Base-by-base conservation (phyloP, 64 coral and sea anemone genomes). In the Orbicella faveolata region DNA sequence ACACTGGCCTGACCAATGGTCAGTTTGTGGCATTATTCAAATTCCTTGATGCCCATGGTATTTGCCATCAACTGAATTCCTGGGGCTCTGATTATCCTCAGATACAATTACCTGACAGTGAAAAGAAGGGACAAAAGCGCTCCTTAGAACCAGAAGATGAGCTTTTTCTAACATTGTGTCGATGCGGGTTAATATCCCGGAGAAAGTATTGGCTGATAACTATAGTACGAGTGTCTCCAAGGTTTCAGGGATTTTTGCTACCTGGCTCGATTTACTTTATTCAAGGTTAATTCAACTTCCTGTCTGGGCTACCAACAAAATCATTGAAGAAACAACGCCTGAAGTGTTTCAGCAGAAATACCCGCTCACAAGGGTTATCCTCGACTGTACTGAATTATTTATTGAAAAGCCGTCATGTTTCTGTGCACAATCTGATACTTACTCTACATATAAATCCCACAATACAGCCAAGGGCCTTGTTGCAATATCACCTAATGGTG, bases 301-400 rank as follows among this genome's bases (percentile, higher is more conserved):
- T 59, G 89, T 94, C 18, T 94, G 92, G 92, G 87, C 92, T 75
- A 74, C 92, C 23, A 94, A 81, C 73, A 74, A 63, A 68, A 89
- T 57, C 20, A 52, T 94, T 57, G 25, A 94, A 63, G 77, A 94
- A 94, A 89, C 87, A 61, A 90, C 90, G 92, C 87, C 87, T 84
- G 74, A 69, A 68, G 79, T 67, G 59, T 94, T 76, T 77, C 35
- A 68, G 66, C 52, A 11, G 37, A 89, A 83, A 75, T 89, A 94
- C 53, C 92, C 87, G 23, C 36, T 76, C 37, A 94, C 87, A 36
- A 89, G 92, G 30, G 80, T 84, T 21, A 85, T 94, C n/a, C 52
- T 85, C 36, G 90, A 92, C 59, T 79, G 90, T n/a, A 92, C 90
- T 19, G 90, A 92, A 92, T 44, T 92, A 77, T 92, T 78, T 26